These are phyloP conservation scores for Notothenia rossii DNA, from an alignment of 2,113 vertebrate genomes.

Conservation along the genomic window DNA sequence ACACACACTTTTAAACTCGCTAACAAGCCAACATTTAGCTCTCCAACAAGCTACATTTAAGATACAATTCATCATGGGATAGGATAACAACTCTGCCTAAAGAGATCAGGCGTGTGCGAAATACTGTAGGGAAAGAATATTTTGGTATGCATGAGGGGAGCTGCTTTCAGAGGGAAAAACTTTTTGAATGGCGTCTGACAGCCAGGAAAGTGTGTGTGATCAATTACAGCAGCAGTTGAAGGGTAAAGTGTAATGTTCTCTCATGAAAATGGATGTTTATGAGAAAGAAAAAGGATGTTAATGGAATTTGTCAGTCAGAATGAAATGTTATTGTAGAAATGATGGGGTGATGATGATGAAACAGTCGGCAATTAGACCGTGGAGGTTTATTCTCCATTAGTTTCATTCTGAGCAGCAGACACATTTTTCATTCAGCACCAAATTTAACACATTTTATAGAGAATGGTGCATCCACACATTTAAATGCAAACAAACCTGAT, in stretches of 20 bases:
- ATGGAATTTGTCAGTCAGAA: constrained; percentile 38
- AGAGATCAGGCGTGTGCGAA: constrained; percentile 45
- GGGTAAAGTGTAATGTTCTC: constrained; percentile 31
- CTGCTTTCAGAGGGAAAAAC: constrained; percentile 1
- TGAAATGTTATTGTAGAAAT: constrained; percentile 31
- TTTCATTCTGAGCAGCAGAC: constrained; percentile 16
- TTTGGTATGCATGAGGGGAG: constrained; percentile 9
- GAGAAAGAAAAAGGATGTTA: constrained; percentile 28
- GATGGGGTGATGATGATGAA: constrained; percentile 50
- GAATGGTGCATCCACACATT: neutral
- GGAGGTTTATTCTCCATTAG: constrained; percentile 13
- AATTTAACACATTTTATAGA: neutral
- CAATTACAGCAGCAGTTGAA: constrained; percentile 29
- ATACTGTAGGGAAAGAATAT: constrained; percentile 19
- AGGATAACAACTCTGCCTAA: constrained; percentile 52
- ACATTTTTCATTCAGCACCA: constrained; percentile 6
- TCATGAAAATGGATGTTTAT: constrained; percentile 51
- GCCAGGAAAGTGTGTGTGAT: constrained; percentile 19
- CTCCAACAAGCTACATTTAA: constrained; percentile 34
- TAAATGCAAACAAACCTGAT: constrained; percentile 1
- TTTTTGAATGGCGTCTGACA: constrained; percentile 25
- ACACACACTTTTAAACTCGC: constrained; percentile 34
- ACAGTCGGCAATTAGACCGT: constrained; percentile 36
- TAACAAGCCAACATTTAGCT: no score
- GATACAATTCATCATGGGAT: constrained; percentile 34